Percentiles rank a stretch among this genome's conserved stretches.
Evolutionary conservation across 2,797 vertebrate species (phyloP).

Genomic region (Rhinichthys osculus): DNA sequence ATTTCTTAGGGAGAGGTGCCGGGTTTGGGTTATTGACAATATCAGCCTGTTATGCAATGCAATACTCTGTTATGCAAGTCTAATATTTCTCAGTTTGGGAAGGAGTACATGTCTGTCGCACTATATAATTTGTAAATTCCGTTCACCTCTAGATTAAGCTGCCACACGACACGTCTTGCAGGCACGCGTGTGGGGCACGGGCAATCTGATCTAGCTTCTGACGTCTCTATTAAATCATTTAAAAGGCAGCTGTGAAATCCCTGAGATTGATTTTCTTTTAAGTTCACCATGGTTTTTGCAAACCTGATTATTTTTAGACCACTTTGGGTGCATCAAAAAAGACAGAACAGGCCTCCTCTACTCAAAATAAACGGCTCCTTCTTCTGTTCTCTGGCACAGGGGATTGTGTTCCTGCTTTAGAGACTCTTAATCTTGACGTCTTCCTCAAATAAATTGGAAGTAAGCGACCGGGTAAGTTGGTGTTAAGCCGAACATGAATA

Average conservation of each 20-base stretch:
- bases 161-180: conserved; percentile 2
- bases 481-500: conserved; percentile 29
- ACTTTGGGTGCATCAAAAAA: conserved; percentile 49
- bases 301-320: conserved; percentile 65
- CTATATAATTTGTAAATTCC: conserved; percentile 33
- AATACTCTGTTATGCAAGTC: conserved; percentile 41
- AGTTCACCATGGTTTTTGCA: conserved; percentile 55
- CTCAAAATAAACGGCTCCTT: conserved; percentile 22
- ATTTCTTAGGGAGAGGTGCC: conserved; percentile 10
- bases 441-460: conserved; percentile 32
- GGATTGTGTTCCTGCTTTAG: conserved; percentile 41
- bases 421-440: conserved; percentile 46
- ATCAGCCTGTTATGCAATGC: conserved; percentile 38
- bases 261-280: conserved; percentile 62
- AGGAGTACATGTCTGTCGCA: background rate
- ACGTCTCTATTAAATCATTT: conserved; percentile 60
- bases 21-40: conserved; percentile 28
- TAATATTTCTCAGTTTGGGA: conserved; percentile 8
- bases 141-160: conserved; percentile 44
- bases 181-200: conserved; percentile 15
- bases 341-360: conserved; percentile 40
- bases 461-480: background rate
- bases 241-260: conserved; percentile 61
- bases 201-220: conserved; percentile 53
- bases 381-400: conserved; percentile 39